Evolutionary conservation across 1,140 invertebrate species (phyloP).

Genomic region (Aphidius ervi): DNA sequence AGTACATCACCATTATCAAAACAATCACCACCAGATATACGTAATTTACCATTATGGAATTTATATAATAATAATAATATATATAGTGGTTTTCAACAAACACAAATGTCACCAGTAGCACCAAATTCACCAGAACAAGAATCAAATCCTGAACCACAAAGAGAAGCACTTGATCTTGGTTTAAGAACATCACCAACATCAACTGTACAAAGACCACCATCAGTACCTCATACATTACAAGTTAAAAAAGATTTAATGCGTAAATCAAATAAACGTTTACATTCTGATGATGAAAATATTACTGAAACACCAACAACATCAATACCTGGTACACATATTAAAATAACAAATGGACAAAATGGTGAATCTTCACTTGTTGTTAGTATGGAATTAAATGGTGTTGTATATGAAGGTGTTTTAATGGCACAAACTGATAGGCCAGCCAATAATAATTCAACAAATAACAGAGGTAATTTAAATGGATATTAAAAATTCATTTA

Average conservation of each 20-base stretch:
- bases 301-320: constrained; percentile 42
- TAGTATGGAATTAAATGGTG: constrained; percentile 94
- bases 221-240: constrained; percentile 33
- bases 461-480: constrained; percentile 18
- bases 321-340: constrained; percentile 72
- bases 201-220: constrained; percentile 35
- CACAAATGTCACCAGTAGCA: constrained; percentile 35
- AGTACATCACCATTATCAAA: constrained; percentile 58
- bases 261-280: constrained; percentile 58
- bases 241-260: constrained; percentile 61
- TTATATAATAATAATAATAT: constrained; percentile 63
- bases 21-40: constrained; percentile 58
- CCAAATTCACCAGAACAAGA: constrained; percentile 33
- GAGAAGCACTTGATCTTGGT: constrained; percentile 61
- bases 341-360: constrained; percentile 74
- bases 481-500: too few species aligned
- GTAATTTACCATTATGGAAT: constrained; percentile 75
- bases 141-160: constrained; percentile 53
- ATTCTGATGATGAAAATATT: constrained; percentile 40
- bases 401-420: constrained; percentile 82
- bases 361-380: constrained; percentile 87
- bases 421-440: constrained; percentile 63
- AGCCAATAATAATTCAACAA: constrained; percentile 26
- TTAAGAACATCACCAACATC: constrained; percentile 45
- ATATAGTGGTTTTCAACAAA: constrained; percentile 35